A percentile compares a stretch with the other conserved stretches of the same genome.
phyloP scores from a whole-genome alignment of 2,888 invertebrate species.

The Leucophenga montana region DNA sequence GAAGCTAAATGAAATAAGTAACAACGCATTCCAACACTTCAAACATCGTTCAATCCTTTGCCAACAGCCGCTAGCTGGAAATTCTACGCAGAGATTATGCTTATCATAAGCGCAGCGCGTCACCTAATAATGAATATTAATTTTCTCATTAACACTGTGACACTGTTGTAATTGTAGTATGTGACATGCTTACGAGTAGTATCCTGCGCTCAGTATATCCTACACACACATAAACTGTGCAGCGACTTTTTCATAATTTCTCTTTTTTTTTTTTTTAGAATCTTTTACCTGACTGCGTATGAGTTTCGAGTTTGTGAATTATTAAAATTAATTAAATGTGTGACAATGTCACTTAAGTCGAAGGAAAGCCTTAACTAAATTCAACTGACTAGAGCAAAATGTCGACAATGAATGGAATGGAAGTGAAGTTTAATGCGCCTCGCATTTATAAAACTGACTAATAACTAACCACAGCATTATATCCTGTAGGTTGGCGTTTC shows the following conservation, averaged over 20 bases:
- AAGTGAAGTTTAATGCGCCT: constrained; percentile 54
- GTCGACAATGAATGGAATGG: constrained; percentile 28
- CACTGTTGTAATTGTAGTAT: constrained; percentile 47
- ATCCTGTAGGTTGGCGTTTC: constrained; percentile 29
- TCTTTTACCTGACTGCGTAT: constrained; percentile 36
- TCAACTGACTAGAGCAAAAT: not conserved
- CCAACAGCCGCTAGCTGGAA: not conserved
- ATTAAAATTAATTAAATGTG: constrained; percentile 70
- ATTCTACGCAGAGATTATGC: constrained; percentile 2
- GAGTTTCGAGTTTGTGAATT: constrained; percentile 57
- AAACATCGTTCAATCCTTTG: constrained; percentile 49
- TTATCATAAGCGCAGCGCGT: constrained; percentile 35
- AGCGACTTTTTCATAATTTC: not conserved
- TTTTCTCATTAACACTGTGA: constrained; percentile 59
- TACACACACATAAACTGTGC: no score
- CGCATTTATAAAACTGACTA: constrained; percentile 14
- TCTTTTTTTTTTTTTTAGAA: not conserved
- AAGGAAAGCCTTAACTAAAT: not conserved
- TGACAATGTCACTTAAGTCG: constrained; percentile 45
- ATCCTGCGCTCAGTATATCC: not conserved
- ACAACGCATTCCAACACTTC: constrained; percentile 43
- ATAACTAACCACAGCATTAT: constrained; percentile 9
- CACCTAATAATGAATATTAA: constrained; percentile 67
- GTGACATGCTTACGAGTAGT: constrained; percentile 41
- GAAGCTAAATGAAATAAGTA: not conserved